Base-by-base conservation (phyloP, 1,140 invertebrate species). In the Platorchestia sp. region DNA sequence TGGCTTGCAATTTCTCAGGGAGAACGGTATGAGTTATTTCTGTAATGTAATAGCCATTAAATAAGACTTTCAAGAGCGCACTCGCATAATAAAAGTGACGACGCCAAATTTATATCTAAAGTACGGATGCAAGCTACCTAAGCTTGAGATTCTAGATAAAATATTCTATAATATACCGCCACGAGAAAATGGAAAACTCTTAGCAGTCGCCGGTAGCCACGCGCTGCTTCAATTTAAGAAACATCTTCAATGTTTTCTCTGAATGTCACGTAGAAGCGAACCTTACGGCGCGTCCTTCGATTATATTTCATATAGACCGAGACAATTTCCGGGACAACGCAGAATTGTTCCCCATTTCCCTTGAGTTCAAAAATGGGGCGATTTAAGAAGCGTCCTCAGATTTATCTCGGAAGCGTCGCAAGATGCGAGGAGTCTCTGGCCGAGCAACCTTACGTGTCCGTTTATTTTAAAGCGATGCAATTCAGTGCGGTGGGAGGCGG, bases 401-500 rank as follows among this genome's bases (percentile, higher is more conserved):
- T 75, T 75, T 75, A 75, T 75, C 59, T 75, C 7, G 27, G 59
- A 75, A 75, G 59, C 36, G 59, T 75, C 59, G 14, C 27, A 75
- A 19, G 59, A 75, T 75, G 59, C 59, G 27, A 75, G 59, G 27
- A 36, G 59, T 1, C 10, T 36, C 14, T 1, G 36, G 27, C 59
- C 59, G 14, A 75, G 59, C 59, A 75, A 36, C 59, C 59, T 75
- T 27, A 75, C 59, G 59, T 75, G 59, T 75, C 59, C 59, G 59
- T 75, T 75, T 75, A 75, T 75, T 75, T 90, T 43, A 90, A 90
- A 43, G 87, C 87, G 87, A 90, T 90, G 87, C 87, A 42, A 90
- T 90, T 90, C 87, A 45, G 41, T 44, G 87, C 41, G 87, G 87
- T 44, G 14, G 87, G 41, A 90, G 87, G 44, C 87, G 41, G 91